Evolutionary conservation across 2,888 invertebrate genomes (phyloP).

Genomic region (Perdita meconis): DNA sequence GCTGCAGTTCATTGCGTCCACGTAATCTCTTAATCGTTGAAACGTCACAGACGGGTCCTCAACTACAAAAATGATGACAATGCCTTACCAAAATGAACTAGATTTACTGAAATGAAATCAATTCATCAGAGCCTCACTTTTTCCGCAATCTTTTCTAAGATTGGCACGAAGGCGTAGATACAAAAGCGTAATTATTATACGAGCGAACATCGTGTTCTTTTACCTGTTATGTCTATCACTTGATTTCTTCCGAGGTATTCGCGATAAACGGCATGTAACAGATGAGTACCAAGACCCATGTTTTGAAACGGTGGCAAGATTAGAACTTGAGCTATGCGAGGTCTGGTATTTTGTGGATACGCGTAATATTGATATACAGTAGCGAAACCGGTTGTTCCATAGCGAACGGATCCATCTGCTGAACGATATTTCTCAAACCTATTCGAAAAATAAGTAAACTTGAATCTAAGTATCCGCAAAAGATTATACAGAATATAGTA

Average conservation of each 20-base stretch:
- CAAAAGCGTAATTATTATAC: not conserved
- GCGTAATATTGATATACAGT: slow-evolving; percentile 98
- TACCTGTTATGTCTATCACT: slow-evolving; percentile 90
- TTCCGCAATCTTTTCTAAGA: not conserved
- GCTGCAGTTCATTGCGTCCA: slow-evolving; percentile 91
- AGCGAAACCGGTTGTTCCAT: slow-evolving; percentile 94
- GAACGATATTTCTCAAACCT: slow-evolving; percentile 90
- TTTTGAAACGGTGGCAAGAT: slow-evolving; percentile 96
- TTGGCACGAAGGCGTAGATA: not conserved
- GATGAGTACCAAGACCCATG: slow-evolving; percentile 92
- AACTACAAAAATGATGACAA: slow-evolving; percentile 86
- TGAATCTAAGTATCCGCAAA: slow-evolving; percentile 1
- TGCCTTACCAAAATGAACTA: slow-evolving; percentile 55
- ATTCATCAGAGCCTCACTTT: slow-evolving; percentile 38
- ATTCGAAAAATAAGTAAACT: slow-evolving; percentile 9
- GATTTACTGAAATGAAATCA: slow-evolving; percentile 54
- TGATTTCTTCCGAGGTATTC: slow-evolving; percentile 85
- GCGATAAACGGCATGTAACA: slow-evolving; percentile 88
- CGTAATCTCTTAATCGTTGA: slow-evolving; percentile 94
- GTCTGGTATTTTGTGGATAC: slow-evolving; percentile 94
- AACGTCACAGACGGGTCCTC: slow-evolving; percentile 98
- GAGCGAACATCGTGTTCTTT: slow-evolving; percentile 32
- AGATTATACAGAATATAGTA: not conserved
- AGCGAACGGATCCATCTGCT: slow-evolving; percentile 86
- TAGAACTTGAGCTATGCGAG: slow-evolving; percentile 96